Evolutionary conservation across 2,888 invertebrate species (phyloP), one percentile per base, ranked within the genome.

Genomic region (Nesidiocoris tenuis): DNA sequence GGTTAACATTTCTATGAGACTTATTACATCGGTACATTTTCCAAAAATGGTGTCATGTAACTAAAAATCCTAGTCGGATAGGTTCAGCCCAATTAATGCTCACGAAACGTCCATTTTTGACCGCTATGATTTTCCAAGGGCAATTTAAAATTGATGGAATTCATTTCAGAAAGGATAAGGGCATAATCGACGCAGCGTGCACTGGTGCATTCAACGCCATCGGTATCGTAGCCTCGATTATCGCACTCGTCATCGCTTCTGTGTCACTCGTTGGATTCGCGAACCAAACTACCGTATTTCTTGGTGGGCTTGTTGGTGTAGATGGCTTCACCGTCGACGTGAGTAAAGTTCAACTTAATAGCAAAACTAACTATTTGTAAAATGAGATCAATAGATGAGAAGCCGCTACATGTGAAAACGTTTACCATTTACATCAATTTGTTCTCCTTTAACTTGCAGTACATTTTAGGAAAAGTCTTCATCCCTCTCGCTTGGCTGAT

Each of bases 181-280:
- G 95, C 72, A 87, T 93, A 0, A 84, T 98, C 23, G 96, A 98
- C 80, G 98, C 98, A 0, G 96, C 96, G 0, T 90, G 93, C 0
- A 91, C 92, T 81, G 98, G 98, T 0, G 96, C 96, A 0, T 86
- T 89, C 9, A 88, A 90, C 81, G 95, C 93, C 0, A 90, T 95
- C 1, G 86, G 89, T 0, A 86, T 98, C 1, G 89, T 97, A 9
- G 86, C 93, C 7, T 94, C 94, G 80, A 95, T 98, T 78, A 88
- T 93, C 2, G 95, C 96, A 7, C 97, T 96, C 81, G 87, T 98
- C 16, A 90, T 98, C 0, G 96, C 96, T 0, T 96, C 97, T 82
- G 89, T 98, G 0, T 90, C 97, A 0, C 89, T 95, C 78, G 87
- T 98, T 2, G 89, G 93, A 0, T 94, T 98, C 82, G 80, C 95